Base-by-base conservation (phyloP, 2,797 vertebrate species). In the Fratercula arctica region DNA sequence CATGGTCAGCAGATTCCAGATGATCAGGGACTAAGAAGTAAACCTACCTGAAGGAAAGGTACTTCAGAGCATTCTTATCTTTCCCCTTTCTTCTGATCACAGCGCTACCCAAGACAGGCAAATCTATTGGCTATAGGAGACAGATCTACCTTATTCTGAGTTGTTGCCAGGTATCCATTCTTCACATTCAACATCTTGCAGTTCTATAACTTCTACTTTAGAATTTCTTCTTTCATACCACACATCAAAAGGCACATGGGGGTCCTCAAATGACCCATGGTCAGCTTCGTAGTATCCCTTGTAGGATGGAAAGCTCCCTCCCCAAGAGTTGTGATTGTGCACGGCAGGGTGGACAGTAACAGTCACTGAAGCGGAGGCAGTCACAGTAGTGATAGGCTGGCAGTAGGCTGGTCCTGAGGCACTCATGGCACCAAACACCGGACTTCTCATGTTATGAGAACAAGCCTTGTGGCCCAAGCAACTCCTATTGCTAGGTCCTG, bases 361-460 rank as follows among this genome's bases (percentile, higher is more conserved):
- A 28, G 99, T 99, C 94, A 99, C 99, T 1, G 99, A 99, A 50
- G 99, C 99, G 2, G 99, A 99, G 39, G 99, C 99, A 3, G 99
- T 99, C 97, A 99, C 99, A 23, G 99, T 99, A 97, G 99, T 99
- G 97, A 99, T 99, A 96, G 99, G 99, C 94, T 99, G 99, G 97
- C 98, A 98, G 91, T 98, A 99, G 88, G 98, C 54, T n/a, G 98
- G 98, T 77, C 79, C 35, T 15, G 97, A 92, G 87, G 96, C 60
- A 96, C 98, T 98, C 69, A 90, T 80, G 95, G 98, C 97, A 64
- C 97, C 90, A 95, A 98, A 98, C 3, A 97, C 97, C 67, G 97
- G 97, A 94, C 98, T 98, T 96, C 98, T 98, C 75, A 98, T 95
- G 97, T 98, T 98, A 95, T 98, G 98, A 80, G 98, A 96, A 61